Evolutionary conservation across 2,797 vertebrate genomes (phyloP).

Genomic region (Melanotaenia boesemani): DNA sequence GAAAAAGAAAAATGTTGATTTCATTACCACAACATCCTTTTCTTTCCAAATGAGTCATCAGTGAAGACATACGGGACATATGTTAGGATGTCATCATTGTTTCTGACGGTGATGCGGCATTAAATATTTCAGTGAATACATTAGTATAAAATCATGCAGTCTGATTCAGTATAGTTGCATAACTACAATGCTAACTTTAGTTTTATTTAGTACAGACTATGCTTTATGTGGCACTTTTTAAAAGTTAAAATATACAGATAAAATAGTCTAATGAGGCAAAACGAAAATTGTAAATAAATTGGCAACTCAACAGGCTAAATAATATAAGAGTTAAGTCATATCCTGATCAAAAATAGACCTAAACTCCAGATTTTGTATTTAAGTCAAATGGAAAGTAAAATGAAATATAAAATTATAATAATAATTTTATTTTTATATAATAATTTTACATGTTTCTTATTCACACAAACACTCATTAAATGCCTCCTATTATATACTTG

Average conservation of each 20-base stretch:
- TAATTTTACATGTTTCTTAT: not conserved
- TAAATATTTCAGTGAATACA: constrained; percentile 13
- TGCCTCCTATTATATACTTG: not conserved
- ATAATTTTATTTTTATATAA: not conserved
- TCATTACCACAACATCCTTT: not conserved
- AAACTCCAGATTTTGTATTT: no score
- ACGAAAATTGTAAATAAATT: not conserved
- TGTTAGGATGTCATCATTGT: constrained; percentile 34
- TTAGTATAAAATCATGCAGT: constrained; percentile 3
- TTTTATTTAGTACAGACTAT: not conserved
- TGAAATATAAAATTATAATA: no score
- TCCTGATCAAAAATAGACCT: no score
- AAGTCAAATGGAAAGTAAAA: no score
- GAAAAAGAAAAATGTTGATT: constrained; percentile 1
- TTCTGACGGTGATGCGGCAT: constrained; percentile 4
- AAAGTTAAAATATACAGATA: not conserved
- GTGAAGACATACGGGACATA: constrained; percentile 7
- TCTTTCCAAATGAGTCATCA: constrained; percentile 4
- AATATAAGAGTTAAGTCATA: no score
- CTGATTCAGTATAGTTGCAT: constrained; percentile 3
- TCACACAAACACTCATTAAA: not conserved
- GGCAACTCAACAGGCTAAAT: not conserved
- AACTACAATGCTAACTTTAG: not conserved
- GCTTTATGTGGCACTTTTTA: not conserved
- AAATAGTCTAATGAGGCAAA: not conserved